Evolutionary conservation across 2,113 vertebrate species (phyloP), one percentile per base, ranked within the genome.

Genomic region (Cynocephalus volans): DNA sequence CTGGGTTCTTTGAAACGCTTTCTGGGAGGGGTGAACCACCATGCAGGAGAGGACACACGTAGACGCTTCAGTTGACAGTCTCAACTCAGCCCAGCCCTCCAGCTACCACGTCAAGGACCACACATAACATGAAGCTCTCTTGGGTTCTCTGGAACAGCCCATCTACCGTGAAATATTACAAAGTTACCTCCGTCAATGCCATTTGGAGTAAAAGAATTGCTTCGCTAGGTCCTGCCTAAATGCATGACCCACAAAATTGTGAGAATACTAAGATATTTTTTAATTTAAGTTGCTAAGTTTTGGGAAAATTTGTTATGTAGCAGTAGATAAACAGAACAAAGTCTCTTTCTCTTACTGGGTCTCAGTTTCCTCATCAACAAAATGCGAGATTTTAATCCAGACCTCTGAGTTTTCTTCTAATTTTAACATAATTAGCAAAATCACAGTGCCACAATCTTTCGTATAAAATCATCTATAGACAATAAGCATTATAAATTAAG

Each of bases 401-500:
- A 88, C 8, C 33, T 76, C 31, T 31, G 82, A 13, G 33, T 83
- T 80, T 93, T 36, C 72, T 64, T 80, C 45, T 79, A 64, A 84
- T 80, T 90, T 54, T 87, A 90, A 69, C 31, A 85, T 87, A 85
- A 90, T 83, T 67, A 73, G 50, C 52, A 92, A 95, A 92, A 72
- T 76, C 52, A 70, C 26, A 36, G 21, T 75, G 13, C 23, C 14
- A 64, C 60, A 45, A 45, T 70, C 31, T 75, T 64, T 18, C 18
- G 84, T 58, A 69, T 50, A 67, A 50, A 95, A 73, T 87, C 26
- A 81, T 65, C 36, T 69, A 33, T 33, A 75, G 70, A 75, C 64
- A 69, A 21, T 64, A 58, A 95, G 26, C 17, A 60, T 69, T 72
- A 92, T 6, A 60, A 85, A 92, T 92, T 64, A 84, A 80, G 45